phyloP scores from a whole-genome alignment of 1,140 invertebrate genomes.

The Drosophila arizonae region DNA sequence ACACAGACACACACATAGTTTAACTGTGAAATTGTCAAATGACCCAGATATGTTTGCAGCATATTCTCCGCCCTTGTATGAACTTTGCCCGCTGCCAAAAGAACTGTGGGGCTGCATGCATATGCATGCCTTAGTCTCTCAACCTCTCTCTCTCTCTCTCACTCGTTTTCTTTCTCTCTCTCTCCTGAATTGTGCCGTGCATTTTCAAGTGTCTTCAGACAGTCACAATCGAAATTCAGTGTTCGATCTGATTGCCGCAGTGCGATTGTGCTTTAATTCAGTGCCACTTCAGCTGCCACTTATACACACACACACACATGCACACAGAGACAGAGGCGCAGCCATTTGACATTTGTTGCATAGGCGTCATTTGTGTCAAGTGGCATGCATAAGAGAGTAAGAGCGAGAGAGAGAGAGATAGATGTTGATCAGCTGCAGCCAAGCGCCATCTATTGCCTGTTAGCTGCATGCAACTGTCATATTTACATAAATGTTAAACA shows the following conservation, averaged over 20 bases:
- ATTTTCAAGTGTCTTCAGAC: conserved; percentile 27
- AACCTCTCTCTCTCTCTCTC: background rate
- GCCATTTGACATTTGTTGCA: conserved; percentile 36
- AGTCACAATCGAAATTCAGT: conserved; percentile 35
- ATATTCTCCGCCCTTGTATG: conserved; percentile 15
- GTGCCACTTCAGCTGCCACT: conserved; percentile 21
- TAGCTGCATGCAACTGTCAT: background rate
- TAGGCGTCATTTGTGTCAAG: conserved; percentile 25
- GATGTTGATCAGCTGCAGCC: background rate
- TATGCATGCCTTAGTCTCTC: conserved; percentile 35
- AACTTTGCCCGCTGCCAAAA: conserved; percentile 46
- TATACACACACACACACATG: conserved; percentile 9
- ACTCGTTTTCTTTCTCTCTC: background rate
- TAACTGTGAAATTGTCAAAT: conserved; percentile 2
- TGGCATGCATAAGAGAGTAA: background rate
- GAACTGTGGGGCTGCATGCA: conserved; percentile 29
- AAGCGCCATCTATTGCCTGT: conserved; percentile 5
- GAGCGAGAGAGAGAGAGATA: background rate
- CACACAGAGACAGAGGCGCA: background rate
- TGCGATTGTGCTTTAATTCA: conserved; percentile 35
- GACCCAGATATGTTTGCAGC: conserved; percentile 56
- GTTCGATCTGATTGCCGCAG: conserved; percentile 33
- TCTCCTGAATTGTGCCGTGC: background rate
- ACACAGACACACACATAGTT: conserved; percentile 5
- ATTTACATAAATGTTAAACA: background rate